Base-by-base conservation (phyloP, 2,888 invertebrate genomes). In the Notodonta ziczac region DNA sequence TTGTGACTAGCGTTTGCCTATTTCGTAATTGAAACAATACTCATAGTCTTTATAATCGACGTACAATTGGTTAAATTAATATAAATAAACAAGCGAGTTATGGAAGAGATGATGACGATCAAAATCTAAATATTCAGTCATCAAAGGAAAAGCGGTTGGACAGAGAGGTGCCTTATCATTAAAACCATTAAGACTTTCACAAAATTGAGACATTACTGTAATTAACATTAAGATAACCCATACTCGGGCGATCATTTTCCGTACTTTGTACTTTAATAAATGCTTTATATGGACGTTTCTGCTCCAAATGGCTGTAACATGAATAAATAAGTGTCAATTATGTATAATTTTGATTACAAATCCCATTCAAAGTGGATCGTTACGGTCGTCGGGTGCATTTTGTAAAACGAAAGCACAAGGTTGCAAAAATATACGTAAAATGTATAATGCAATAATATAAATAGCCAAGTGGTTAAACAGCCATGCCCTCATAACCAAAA, bases 271-370 rank as follows among this genome's bases (percentile, higher is more conserved):
- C 13, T 32, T 32, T 10, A 60, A 46, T 57, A 57, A 50, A 40
- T 39, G 44, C 57, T 42, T 56, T 1, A 42, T 14, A 56, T 61
- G 39, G 65, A 67, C 61, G 66, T 69, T 62, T 57, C 50, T 69
- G 75, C 65, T 68, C 76, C 63, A 70, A 59, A 78, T 76, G 60
- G 61, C 63, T 59, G 66, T 58, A 67, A 69, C 60, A 61, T 68
- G 63, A 69, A 67, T 64, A 68, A 35, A 42, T 65, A 58, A 69
- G 65, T 63, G 65, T 61, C 66, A 70, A 73, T 73, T 77, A 72
- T 70, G 69, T 65, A 65, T 70, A 74, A 75, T 75, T 73, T 64
- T 40, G 64, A 65, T 68, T 74, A 70, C 67, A 66, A 67, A 74
- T 66, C 65, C 56, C 58, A 40, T 67, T 65, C 61, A 63, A 77